Evolutionary conservation across 53 echinoderm and acorn worm genomes (phyloP).

Genomic region (Patiria pectinifera): DNA sequence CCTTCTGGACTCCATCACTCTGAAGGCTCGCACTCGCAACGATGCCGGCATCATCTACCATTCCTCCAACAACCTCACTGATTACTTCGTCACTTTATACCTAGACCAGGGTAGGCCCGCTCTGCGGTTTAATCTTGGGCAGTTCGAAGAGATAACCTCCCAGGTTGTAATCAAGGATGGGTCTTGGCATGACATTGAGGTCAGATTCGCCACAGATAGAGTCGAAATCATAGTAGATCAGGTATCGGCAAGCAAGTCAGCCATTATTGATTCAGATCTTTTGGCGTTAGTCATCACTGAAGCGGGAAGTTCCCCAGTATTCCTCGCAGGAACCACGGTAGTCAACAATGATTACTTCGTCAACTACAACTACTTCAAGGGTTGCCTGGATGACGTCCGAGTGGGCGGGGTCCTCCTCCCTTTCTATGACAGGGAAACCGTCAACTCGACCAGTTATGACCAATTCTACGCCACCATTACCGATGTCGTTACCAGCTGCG

Average conservation of each 20-base stretch:
- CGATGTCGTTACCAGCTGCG: constrained; percentile 66
- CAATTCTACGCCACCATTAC: constrained; percentile 70
- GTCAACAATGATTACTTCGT: constrained; percentile 49
- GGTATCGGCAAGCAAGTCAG: background rate
- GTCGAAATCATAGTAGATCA: constrained; percentile 43
- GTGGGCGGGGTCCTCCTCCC: constrained; percentile 87
- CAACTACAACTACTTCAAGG: constrained; percentile 66
- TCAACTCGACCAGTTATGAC: constrained; percentile 73
- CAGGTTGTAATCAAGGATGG: constrained; percentile 69
- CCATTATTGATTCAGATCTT: background rate
- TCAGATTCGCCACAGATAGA: constrained; percentile 47
- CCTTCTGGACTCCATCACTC: constrained; percentile 66
- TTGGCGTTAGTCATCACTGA: constrained; percentile 63
- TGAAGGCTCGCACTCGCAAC: constrained; percentile 71
- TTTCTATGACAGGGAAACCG: constrained; percentile 63
- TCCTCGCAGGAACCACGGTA: constrained; percentile 68
- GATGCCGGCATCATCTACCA: constrained; percentile 63
- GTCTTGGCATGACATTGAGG: constrained; percentile 77
- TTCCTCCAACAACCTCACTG: constrained; percentile 51
- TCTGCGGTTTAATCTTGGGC: constrained; percentile 64
- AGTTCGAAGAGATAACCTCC: constrained; percentile 8
- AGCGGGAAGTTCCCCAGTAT: constrained; percentile 58
- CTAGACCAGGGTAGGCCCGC: constrained; percentile 37
- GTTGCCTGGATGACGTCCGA: constrained; percentile 85
- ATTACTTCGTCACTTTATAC: constrained; percentile 75